Base-by-base conservation (phyloP, 1,140 invertebrate species). In the Atta cephalotes region DNA sequence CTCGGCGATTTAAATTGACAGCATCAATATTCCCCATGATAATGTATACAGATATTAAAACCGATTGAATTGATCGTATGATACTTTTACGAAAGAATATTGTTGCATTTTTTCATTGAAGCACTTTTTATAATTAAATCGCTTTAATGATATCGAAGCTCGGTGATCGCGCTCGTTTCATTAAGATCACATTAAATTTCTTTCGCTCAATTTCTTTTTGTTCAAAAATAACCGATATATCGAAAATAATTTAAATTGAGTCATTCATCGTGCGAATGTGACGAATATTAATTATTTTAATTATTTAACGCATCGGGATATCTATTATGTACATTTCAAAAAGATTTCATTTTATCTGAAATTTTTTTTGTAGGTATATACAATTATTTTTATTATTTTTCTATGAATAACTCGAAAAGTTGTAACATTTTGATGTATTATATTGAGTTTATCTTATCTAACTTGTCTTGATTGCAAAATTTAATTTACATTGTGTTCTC, bases 361-460 rank as follows among this genome's bases (percentile, higher is more conserved):
- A 53, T 51, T 4, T 45, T 39, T 77, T 28, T 60, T 10, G 16
- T 14, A 62, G 16, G 7, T 45, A 21, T 78, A 63, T 78, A 63
- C n/a, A 78, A 21, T 70, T 51, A 51, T 45, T 45, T 68, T 70
- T 49, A 25, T 78, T 39, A 6, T 58, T 63, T 78, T 45, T 16
- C 21, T 14, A 62, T 9, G 16, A 78, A 1, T 63, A 45, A 18
- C 14, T 45, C 4, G 25, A 3, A 78, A 49, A 78, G n/a, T 74
- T 53, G 25, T 5, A 49, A 51, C 7, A 31, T 49, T 31, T 5
- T 31, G 5, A 18, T 18, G 39, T 49, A 49, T 21, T 7, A 49
- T 28, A 25, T 25, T 79, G 35, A 60, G 39, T 3, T 21, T 79
- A n/a, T 21, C 12, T 21, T 79, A 18, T 63, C 21, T 76, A 16